These are phyloP conservation scores for Andinoacara biseriatus DNA, from an alignment of 2,113 vertebrate species.

Conservation along the genomic window DNA sequence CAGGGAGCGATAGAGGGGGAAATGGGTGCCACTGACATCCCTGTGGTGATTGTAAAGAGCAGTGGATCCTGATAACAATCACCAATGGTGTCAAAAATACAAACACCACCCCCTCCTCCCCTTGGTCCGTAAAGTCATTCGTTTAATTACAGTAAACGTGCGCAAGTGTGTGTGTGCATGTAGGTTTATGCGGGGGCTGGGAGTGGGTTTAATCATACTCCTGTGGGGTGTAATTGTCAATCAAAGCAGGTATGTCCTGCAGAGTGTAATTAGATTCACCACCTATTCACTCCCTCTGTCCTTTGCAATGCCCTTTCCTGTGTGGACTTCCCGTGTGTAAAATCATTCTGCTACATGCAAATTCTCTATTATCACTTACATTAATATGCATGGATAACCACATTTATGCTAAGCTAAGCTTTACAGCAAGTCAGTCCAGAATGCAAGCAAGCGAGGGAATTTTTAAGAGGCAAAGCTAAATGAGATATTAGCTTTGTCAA, in stretches of 20 bases:
- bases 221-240: constrained; percentile 70
- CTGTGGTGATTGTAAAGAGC: constrained; percentile 63
- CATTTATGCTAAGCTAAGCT: not conserved
- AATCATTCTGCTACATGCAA: constrained; percentile 5
- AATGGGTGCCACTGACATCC: constrained; percentile 44
- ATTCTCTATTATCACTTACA: not conserved
- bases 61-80: constrained; percentile 71
- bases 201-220: constrained; percentile 67
- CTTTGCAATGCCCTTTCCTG: constrained; percentile 57
- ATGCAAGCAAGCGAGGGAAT: not conserved
- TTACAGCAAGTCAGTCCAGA: not conserved
- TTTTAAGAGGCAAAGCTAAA: not conserved
- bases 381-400: not conserved
- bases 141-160: constrained; percentile 70
- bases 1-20: constrained; percentile 45
- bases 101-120: constrained; percentile 29
- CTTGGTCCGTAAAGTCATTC: constrained; percentile 60
- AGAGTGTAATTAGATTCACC: constrained; percentile 60
- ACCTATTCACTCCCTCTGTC: constrained; percentile 53
- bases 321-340: not conserved
- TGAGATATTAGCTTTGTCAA: not conserved
- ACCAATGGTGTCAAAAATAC: constrained; percentile 68
- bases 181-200: constrained; percentile 35
- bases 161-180: constrained; percentile 32
- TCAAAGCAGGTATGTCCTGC: constrained; percentile 63